phyloP scores from a whole-genome alignment of 1,140 invertebrate species.

The Trypoxylus dichotomus region DNA sequence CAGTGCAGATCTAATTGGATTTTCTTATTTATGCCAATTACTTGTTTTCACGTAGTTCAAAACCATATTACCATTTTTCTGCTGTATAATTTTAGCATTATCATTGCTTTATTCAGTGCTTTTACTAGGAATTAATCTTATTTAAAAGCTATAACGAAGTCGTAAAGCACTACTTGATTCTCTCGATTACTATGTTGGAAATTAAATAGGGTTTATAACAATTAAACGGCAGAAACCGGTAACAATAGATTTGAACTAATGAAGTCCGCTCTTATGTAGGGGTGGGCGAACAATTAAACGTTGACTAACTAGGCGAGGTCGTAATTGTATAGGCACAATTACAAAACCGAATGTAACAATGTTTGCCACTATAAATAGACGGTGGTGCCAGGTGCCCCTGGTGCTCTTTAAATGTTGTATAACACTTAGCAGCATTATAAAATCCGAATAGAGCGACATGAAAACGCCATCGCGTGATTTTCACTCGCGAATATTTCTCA shows the following conservation, averaged over 20 bases:
- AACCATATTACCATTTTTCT: too few relatives aligned
- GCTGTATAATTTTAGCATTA: too few relatives aligned
- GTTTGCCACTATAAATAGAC: slow-evolving; percentile 32
- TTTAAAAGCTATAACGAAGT: background rate
- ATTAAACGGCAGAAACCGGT: background rate
- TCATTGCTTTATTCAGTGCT: background rate
- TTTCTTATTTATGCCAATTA: too few relatives aligned
- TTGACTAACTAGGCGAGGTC: background rate
- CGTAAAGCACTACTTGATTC: too few relatives aligned
- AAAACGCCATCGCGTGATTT: slow-evolving; percentile 38
- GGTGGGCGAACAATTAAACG: background rate
- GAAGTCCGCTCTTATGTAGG: background rate
- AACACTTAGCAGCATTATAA: slow-evolving; percentile 38
- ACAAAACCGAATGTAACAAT: slow-evolving; percentile 22
- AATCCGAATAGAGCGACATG: slow-evolving; percentile 25
- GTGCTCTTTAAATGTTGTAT: slow-evolving; percentile 32
- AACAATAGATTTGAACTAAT: background rate
- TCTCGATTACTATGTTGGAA: too few relatives aligned
- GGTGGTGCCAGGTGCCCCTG: slow-evolving; percentile 39
- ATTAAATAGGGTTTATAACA: background rate
- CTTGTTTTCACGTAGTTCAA: too few relatives aligned
- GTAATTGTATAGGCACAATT: slow-evolving; percentile 15
- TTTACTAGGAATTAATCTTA: background rate
- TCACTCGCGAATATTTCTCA: slow-evolving; percentile 1
- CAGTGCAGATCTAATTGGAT: too few relatives aligned